Evolutionary conservation across 1,140 invertebrate species (phyloP), one percentile per base, ranked within the genome.

Genomic region (Apolygus lucorum): DNA sequence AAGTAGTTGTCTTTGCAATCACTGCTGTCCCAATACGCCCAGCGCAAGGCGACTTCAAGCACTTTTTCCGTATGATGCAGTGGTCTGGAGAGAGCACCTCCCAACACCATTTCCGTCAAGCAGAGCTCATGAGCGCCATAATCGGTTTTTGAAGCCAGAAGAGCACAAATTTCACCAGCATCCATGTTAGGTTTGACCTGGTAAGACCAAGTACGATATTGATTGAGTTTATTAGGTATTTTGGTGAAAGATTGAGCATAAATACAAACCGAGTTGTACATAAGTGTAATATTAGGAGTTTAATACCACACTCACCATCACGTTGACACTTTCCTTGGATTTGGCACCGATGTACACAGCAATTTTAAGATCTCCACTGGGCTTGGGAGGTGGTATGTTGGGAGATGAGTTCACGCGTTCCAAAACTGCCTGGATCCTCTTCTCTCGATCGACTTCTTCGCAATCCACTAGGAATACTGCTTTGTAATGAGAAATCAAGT

Each of bases 11-110:
- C 84, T 77, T 89, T 91, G 21, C 90, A 81, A 77, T 93, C 90
- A 1, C 84, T 82, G 63, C 90, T 85, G 54, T 91, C 87, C 92
- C 92, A 95, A 72, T 90, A 89, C 0, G 89, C 86, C 92, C 92
- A 96, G 52, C 86, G 82, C 2, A 87, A 79, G 0, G 85, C 84
- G 1, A 84, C 82, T 70, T 86, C 84, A 11, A 93, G 80, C 13
- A 95, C 84, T 68, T 87, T 84, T 74, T 93, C 90, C 28, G 85
- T 83, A 71, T 90, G 85, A 79, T 94, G 91, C 17, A 96, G 80
- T 0, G 90, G 88, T 2, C 93, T 80, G 68, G 85, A 83, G 75
- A 94, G 77, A 17, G 84, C 82, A 29, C 86, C 88, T 69, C 85
- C 85, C 70, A 90, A 82, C 68, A 92, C 86, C 0, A 88, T 86